Percentiles rank a stretch among this genome's conserved stretches.
Evolutionary conservation across 2,797 vertebrate species (phyloP).

Genomic region (Phoxinus dragarum): DNA sequence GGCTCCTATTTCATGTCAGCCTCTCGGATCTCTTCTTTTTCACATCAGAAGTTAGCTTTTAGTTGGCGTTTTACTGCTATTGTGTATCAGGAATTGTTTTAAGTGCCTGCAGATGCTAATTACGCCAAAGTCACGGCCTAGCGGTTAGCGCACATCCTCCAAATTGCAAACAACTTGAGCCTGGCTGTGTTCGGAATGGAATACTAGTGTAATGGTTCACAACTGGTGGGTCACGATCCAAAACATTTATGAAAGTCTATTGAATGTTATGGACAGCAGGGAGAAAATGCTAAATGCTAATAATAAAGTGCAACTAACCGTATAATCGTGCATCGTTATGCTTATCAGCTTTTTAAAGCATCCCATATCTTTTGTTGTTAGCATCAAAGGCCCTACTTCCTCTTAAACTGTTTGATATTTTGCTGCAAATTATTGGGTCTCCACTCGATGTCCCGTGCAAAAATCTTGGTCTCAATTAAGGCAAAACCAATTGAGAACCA

Average conservation of each 20-base stretch:
- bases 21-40: conserved; percentile 38
- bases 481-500: not conserved
- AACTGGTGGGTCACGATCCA: not conserved
- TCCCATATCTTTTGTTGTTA: conserved; percentile 2
- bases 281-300: not conserved
- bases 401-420: not conserved
- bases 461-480: not conserved
- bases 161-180: conserved; percentile 13
- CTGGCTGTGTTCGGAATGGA: not conserved
- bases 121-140: conserved; percentile 15
- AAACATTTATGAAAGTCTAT: not conserved
- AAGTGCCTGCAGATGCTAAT: conserved; percentile 20
- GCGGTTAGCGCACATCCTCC: conserved; percentile 3
- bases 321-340: not conserved
- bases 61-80: conserved; percentile 10
- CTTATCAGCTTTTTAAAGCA: conserved; percentile 6
- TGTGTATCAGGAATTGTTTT: conserved; percentile 28
- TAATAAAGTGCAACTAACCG: not conserved
- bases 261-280: not conserved
- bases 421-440: not conserved
- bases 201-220: not conserved
- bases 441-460: not conserved
- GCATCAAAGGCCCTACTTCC: not conserved
- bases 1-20: conserved; percentile 35
- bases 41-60: conserved; percentile 12